Conservation (phyloP, 2,113 vertebrate species). For the Rhynchopsitta pachyrhyncha region DNA sequence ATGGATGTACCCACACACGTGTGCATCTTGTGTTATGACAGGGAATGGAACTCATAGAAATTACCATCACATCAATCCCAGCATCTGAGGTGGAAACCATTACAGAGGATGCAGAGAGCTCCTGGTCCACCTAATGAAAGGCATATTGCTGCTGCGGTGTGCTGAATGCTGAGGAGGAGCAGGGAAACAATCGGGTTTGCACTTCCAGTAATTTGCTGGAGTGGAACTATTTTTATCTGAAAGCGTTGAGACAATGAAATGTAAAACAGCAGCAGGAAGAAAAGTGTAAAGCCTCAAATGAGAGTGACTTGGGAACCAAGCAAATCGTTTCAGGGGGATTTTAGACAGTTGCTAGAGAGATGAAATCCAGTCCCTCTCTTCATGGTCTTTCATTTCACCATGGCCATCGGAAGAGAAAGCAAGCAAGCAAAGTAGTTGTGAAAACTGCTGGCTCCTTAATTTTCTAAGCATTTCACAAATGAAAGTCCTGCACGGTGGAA, state of each 20-base stretch:
- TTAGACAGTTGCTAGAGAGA: background rate
- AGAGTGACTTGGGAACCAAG: background rate
- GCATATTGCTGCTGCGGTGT: background rate
- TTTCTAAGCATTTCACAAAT: background rate
- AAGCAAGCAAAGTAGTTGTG: background rate
- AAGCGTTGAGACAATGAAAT: constrained; percentile 14
- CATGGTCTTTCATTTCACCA: background rate
- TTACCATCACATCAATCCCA: background rate
- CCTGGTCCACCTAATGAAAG: background rate
- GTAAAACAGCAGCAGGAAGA: background rate
- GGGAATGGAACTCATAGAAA: background rate
- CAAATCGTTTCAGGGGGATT: background rate
- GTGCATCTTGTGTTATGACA: background rate
- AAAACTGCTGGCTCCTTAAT: background rate
- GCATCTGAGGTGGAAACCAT: background rate
- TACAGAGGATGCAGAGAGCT: accelerated
- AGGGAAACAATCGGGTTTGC: background rate
- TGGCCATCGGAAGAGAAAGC: background rate
- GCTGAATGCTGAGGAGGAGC: background rate
- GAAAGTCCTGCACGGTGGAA: background rate
- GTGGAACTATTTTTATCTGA: background rate
- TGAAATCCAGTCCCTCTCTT: background rate
- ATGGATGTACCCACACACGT: background rate
- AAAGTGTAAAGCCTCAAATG: background rate
- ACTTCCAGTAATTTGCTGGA: background rate